Base-by-base conservation (phyloP, 2,797 vertebrate species). In the Sebastes alutus region DNA sequence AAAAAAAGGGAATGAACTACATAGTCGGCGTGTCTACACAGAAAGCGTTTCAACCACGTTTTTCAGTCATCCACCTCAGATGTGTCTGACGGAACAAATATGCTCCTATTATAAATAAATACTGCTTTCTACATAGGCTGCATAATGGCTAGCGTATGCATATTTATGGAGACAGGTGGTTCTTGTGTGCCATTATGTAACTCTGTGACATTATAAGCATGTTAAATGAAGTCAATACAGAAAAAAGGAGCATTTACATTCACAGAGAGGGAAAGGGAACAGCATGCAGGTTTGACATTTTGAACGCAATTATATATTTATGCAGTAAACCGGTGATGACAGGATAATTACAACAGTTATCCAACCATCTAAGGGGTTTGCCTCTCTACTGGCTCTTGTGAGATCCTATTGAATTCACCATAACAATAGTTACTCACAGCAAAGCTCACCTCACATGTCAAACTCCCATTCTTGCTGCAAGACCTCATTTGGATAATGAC, bases 401-500 rank as follows among this genome's bases (percentile, higher is more conserved):
- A 63, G 18, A 79, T 46, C 58, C 7, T 66, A 9, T 55, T 72
- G 22, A 87, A 89, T 70, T 78, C 60, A 60, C 6, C 59, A 80
- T 66, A 65, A 75, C n/a, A 46, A 42, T 18, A 38, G 27, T 75
- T 55, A 63, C 23, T 75, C 58, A 63, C 23, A 27, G 56, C 8
- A 42, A 49, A 60, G 56, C 73, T 80, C 68, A 67, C 64, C 64
- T 72, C 29, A 35, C 62, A 55, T n/a, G 58, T 82, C 85, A 78
- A 71, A 84, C 68, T 63, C 71, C 46, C 69, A 72, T 83, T 80
- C 74, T 67, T 27, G 11, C 66, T 75, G 42, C 55, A 54, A 71
- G 70, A 82, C 71, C 84, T 84, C 79, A 86, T 93, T 87, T 83
- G 77, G 82, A 79, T 52, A 56, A 64, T 68, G 81, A 87, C 86